Base-by-base conservation (phyloP, 2,888 invertebrate species). In the Xylota sylvarum region DNA sequence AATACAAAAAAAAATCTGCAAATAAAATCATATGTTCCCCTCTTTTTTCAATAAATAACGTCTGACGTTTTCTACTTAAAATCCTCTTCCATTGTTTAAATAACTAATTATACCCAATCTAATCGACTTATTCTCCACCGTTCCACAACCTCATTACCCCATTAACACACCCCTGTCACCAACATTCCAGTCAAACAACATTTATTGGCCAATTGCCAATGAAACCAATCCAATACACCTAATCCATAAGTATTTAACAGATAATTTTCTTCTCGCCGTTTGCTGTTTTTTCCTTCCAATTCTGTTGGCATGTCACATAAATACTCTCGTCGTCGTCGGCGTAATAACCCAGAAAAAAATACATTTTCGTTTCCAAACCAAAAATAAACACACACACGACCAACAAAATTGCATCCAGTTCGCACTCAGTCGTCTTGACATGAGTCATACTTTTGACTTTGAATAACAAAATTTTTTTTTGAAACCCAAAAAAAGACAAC, bases 331-430 rank as follows among this genome's bases (percentile, higher is more conserved):
- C 19, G 5, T 37, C n/a, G 12, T 40, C 74, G 14, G 14, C 72
- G 27, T 12, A 46, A 56, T 62, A 50, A 62, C 37, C 74, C 40
- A 73, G 37, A 62, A 73, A 73, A 72, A 27, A 19, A 35, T 32
- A 35, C 35, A 32, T 6, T 32, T 5, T 5, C 10, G 52, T 40
- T 32, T 14, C 32, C 9, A 17, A 40, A 35, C 55, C 65, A 76
- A 76, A 76, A 76, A 76, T 76, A 76, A 76, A 43, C 40, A 74
- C 43, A 27, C 64, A 64, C 62, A 64, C 52, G 19, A 52, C 40
- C 14, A 37, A 37, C 10, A 32, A 43, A 43, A 76, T 46, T 76
- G 76, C 76, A 76, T 65, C 12, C 65, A 62, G 19, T 35, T 55
- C 40, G 56, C 27, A 48, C 48, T 40, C 27, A 6, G 30, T 65